Evolutionary conservation across 2,797 vertebrate species (phyloP), one percentile per base, ranked within the genome.

Genomic region (Neolamprologus multifasciatus): DNA sequence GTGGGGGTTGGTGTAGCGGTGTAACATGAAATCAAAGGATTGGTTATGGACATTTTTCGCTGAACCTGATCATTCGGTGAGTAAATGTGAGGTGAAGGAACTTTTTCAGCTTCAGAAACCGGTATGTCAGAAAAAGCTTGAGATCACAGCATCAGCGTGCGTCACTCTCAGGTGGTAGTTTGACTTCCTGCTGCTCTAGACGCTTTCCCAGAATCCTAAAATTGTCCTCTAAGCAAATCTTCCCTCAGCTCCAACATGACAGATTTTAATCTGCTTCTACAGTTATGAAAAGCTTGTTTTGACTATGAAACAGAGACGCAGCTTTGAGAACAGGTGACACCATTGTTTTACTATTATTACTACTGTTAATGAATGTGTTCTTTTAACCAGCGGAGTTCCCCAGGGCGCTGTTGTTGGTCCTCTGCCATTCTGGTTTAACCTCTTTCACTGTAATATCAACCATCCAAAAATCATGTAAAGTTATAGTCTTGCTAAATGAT

Each of bases 71-170:
- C 64, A 23, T 40, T 40, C 3, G 5, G 36, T 69, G 12, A 40
- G 1, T 69, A 40, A 40, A 40, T 40, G 8, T 1, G 64, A 69
- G 64, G 13, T 69, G 36, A 69, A 14, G n/a, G 36, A 40, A 2
- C 64, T 13, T 17, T 45, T 26, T 71, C 0, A 17, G 14, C 21
- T 26, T 71, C 21, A 69, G 36, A 69, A 43, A 69, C 64, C 0
- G 38, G 64, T 0, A 0, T 69, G 12, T 9, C n/a, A 21, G 5
- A 69, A 43, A 69, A 43, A 2, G 64, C 0, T 23, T 40, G 64
- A 69, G 64, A 10, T 16, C 13, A 17, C 13, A 16, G 38, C 21
- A 71, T 71, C 38, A 48, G 23, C 1, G 14, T 31, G 40, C 23
- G 23, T 74, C 69, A 10, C 13, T 7, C 9, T 71, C 67, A 19